Base-by-base conservation (phyloP, 2,797 vertebrate genomes). In the Remorina albescens region DNA sequence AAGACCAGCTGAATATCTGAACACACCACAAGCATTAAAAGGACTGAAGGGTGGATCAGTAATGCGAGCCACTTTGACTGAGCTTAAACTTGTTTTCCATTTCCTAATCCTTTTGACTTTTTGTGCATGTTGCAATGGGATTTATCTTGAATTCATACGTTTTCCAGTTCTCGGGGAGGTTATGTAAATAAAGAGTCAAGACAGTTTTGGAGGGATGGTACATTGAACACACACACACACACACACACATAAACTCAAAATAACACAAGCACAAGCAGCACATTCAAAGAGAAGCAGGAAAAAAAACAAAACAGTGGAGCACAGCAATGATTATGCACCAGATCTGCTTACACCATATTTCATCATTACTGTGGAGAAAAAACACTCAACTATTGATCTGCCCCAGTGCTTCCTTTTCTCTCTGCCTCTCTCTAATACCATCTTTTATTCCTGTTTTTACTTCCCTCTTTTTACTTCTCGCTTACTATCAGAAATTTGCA, bases 271-370 rank as follows among this genome's bases (percentile, higher is more conserved):
- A 83, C 75, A 81, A 50, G 81, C 66, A 54, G 84, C 78, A 60
- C 67, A 73, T 80, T 62, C 62, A 55, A 68, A 79, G 25, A 21
- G 74, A 85, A 75, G 85, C 72, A 57, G 57, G 57, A 50, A 62
- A 74, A 89, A 92, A 60, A 50, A 62, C 72, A 84, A 89, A 92
- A 92, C 81, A 81, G 81, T 84, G 76, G 71, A 82, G 83, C 88
- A 89, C 86, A 91, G 89, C 86, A 76, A 87, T 89, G 90, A 91
- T 93, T 93, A 93, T 90, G 91, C 90, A 89, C 83, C 83, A 92
- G 91, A 92, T 94, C 86, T 91, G 92, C 92, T 95, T 95, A 94
- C 94, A 94, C 87, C 85, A 90, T 88, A 93, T 95, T 95, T 95
- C 94, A 95, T 95, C 94, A 95, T 94, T 90, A 92, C 91, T 90